phyloP scores from a whole-genome alignment of 2,888 invertebrate species.

The Axea sp. region DNA sequence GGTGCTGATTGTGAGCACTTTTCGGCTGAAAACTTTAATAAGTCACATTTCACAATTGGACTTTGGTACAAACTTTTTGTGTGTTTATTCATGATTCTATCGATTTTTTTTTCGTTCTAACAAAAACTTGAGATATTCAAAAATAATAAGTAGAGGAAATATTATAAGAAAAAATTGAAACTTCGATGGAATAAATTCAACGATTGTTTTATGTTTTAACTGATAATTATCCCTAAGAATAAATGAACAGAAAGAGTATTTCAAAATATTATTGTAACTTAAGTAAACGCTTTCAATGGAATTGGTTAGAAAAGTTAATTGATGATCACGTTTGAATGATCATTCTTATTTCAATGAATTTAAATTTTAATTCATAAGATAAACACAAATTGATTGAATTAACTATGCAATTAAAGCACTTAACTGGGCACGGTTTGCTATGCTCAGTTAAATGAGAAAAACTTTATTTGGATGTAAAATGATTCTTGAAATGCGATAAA shows the following conservation, averaged over 20 bases:
- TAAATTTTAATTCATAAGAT: slow-evolving; percentile 7
- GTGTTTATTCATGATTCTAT: slow-evolving; percentile 11
- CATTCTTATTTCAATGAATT: slow-evolving; percentile 1
- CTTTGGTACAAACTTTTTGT: slow-evolving; percentile 36
- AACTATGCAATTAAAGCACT: slow-evolving; percentile 9
- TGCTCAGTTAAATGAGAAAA: background rate
- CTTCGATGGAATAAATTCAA: slow-evolving; percentile 25
- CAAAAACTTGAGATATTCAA: slow-evolving; percentile 13
- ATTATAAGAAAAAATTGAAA: background rate
- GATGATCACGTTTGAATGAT: background rate
- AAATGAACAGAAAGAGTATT: slow-evolving; percentile 28
- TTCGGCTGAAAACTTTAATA: slow-evolving; percentile 57
- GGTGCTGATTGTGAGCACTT: slow-evolving; percentile 52
- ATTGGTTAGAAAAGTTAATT: background rate
- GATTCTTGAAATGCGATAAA: slow-evolving; percentile 10
- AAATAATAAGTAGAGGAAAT: slow-evolving; percentile 7
- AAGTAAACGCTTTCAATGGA: background rate
- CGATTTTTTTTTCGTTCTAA: slow-evolving; percentile 31
- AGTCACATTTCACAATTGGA: slow-evolving; percentile 56
- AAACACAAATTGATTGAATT: slow-evolving; percentile 16
- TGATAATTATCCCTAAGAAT: slow-evolving; percentile 27
- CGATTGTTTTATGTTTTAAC: slow-evolving; percentile 38
- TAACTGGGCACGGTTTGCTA: background rate
- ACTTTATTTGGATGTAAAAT: slow-evolving; percentile 23
- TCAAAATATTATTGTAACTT: slow-evolving; percentile 36